phyloP scores from a whole-genome alignment of 2,113 vertebrate genomes.

The Sceloporus undulatus region DNA sequence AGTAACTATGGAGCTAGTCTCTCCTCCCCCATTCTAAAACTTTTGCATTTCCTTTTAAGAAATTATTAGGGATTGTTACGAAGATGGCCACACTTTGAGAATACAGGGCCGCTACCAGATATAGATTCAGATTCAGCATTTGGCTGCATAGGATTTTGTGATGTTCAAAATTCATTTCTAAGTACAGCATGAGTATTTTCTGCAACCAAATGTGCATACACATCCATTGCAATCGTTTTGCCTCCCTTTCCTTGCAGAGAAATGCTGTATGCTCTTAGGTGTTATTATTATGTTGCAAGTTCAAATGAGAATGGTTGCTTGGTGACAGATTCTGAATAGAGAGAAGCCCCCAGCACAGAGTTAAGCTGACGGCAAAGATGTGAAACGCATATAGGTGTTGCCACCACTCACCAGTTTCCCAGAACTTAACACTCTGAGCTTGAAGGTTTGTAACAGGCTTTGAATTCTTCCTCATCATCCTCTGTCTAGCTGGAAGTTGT shows the following conservation, averaged over 20 bases:
- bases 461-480: too few species aligned
- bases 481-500: too few species aligned
- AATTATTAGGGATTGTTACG: not conserved
- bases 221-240: not conserved
- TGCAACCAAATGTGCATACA: too few species aligned
- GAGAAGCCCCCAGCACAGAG: too few species aligned
- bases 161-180: not conserved
- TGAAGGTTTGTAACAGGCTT: too few species aligned
- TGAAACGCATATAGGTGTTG: too few species aligned
- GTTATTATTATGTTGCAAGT: too few species aligned
- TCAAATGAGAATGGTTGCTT: too few species aligned
- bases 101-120: not conserved
- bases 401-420: too few species aligned
- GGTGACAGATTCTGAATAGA: too few species aligned
- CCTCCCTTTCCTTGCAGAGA: not conserved
- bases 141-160: not conserved
- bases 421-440: too few species aligned
- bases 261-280: not conserved
- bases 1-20: not conserved
- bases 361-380: too few species aligned
- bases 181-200: not conserved
- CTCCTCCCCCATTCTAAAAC: not conserved
- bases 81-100: not conserved
- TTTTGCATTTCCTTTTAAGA: not conserved
- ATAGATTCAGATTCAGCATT: not conserved